These are phyloP conservation scores for Egretta garzetta DNA, from an alignment of 2,113 vertebrate species.

Conservation along the genomic window DNA sequence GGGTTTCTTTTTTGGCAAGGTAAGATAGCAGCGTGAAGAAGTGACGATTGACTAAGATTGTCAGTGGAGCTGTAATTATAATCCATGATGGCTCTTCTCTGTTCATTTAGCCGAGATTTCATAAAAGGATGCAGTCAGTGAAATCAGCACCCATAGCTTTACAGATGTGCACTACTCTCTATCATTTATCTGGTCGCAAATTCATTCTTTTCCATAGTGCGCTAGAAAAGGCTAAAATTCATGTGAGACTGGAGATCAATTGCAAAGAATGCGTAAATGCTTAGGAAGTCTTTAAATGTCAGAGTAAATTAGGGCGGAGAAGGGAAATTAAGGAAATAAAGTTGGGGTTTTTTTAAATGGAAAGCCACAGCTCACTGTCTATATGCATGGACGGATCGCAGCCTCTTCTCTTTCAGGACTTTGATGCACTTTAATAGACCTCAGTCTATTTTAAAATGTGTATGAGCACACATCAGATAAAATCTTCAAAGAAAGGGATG, in stretches of 20 bases:
- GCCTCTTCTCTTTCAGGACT: neutral
- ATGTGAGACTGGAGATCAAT: neutral
- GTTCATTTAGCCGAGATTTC: neutral
- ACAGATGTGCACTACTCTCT: neutral
- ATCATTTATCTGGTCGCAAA: neutral
- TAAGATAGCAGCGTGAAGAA: neutral
- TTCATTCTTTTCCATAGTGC: neutral
- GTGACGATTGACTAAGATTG: neutral
- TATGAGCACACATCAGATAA: neutral
- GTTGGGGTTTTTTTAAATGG: rapidly evolving
- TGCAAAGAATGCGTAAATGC: neutral
- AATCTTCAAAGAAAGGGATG: neutral
- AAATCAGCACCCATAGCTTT: neutral
- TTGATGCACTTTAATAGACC: neutral
- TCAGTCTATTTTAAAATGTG: neutral
- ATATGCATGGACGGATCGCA: neutral
- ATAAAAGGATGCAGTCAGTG: neutral
- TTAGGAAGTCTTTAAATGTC: neutral
- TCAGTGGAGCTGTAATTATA: neutral
- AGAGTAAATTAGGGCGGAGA: neutral
- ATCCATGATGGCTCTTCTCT: neutral
- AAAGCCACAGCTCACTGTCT: neutral
- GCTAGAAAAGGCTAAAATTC: neutral
- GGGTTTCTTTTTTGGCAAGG: neutral
- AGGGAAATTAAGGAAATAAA: neutral